These are phyloP conservation scores for Dendrolimus houi DNA, from an alignment of 2,888 invertebrate genomes.

Conservation along the genomic window DNA sequence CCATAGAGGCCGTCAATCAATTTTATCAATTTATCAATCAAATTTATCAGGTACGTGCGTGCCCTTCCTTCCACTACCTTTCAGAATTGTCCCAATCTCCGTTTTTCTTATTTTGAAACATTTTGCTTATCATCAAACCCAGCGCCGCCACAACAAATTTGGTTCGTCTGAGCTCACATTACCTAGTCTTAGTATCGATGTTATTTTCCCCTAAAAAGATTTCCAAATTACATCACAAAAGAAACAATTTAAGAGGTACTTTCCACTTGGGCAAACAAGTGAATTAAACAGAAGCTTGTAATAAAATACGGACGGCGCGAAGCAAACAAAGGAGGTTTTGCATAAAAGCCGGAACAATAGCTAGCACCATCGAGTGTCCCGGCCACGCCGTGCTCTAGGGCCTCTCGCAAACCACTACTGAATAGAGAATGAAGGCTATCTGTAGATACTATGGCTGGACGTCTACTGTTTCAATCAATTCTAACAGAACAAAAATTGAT, in stretches of 20 bases:
- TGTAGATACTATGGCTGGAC: neutral
- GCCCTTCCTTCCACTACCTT: too few relatives aligned
- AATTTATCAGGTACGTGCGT: too few relatives aligned
- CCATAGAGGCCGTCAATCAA: too few relatives aligned
- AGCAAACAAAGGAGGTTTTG: slow-evolving; percentile 13
- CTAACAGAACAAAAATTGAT: neutral
- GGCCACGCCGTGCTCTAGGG: neutral
- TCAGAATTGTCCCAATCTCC: too few relatives aligned
- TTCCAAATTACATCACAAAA: neutral
- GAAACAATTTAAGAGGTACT: neutral
- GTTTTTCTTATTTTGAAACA: too few relatives aligned
- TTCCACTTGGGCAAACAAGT: neutral
- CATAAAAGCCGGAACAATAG: slow-evolving; percentile 14
- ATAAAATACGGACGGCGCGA: neutral
- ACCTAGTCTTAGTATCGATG: too few relatives aligned
- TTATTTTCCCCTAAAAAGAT: neutral
- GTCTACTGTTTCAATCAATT: neutral
- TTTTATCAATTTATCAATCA: too few relatives aligned
- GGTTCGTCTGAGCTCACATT: too few relatives aligned
- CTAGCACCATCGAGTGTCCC: slow-evolving; percentile 22
- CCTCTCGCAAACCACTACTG: neutral
- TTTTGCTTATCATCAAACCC: too few relatives aligned
- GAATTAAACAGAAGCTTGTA: neutral
- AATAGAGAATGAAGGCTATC: neutral
- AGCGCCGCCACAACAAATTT: too few relatives aligned